Conservation (phyloP, 92 coral and sea anemone genomes). For the Porites evermanni region DNA sequence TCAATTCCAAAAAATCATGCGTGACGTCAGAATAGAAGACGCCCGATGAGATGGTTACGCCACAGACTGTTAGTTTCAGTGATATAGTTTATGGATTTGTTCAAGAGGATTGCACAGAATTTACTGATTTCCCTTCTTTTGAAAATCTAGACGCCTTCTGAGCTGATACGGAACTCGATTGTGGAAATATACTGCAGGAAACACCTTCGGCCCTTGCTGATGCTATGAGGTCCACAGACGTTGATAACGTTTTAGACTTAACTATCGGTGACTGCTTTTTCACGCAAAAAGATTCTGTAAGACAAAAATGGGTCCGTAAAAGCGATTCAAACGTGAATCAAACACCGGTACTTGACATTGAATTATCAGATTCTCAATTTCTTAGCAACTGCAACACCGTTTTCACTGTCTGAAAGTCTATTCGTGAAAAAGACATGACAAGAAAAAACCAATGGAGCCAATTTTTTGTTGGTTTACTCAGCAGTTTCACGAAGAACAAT, state of each 20-base stretch:
- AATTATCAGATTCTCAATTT: too few species aligned
- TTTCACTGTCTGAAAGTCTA: too few species aligned
- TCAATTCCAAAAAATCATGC: neutral
- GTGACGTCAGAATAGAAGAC: neutral
- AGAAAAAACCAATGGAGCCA: too few species aligned
- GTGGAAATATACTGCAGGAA: neutral
- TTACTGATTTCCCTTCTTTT: slow-evolving; percentile 68
- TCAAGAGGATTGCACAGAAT: slow-evolving; percentile 11
- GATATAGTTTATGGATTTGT: neutral
- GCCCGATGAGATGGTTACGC: neutral
- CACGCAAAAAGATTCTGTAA: neutral
- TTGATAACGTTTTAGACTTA: neutral
- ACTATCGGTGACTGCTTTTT: neutral
- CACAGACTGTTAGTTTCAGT: neutral
- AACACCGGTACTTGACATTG: neutral
- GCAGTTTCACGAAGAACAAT: too few species aligned
- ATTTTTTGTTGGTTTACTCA: too few species aligned
- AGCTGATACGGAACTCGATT: slow-evolving; percentile 63
- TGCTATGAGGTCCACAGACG: too few species aligned
- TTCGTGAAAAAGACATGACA: too few species aligned
- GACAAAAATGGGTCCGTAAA: too few species aligned
- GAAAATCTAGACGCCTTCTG: slow-evolving; percentile 78
- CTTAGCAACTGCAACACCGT: too few species aligned
- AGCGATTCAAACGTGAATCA: too few species aligned
- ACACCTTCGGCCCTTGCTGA: neutral